Conservation (phyloP, 1,140 invertebrate genomes). For the Cyrtorhinus lividipennis region DNA sequence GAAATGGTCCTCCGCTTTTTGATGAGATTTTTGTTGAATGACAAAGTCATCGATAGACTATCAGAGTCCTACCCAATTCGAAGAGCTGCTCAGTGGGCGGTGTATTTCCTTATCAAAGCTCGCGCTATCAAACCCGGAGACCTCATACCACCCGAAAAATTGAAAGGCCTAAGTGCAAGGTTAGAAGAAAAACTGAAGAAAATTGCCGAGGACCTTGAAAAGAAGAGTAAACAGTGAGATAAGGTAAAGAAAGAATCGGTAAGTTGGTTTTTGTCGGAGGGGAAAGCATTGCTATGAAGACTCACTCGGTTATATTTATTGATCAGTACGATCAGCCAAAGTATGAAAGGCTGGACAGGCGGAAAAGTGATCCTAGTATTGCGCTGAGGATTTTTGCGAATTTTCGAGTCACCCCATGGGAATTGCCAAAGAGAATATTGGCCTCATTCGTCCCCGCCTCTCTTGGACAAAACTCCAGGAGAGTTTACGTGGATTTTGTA, state of each 20-base stretch:
- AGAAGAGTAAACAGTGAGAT: slow-evolving; percentile 25
- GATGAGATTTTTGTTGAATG: slow-evolving; percentile 55
- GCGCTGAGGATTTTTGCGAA: slow-evolving; percentile 4
- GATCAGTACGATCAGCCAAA: slow-evolving; percentile 18
- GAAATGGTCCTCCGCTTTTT: slow-evolving; percentile 41
- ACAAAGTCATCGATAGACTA: slow-evolving; percentile 55
- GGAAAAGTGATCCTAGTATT: not conserved
- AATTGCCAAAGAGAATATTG: slow-evolving; percentile 30
- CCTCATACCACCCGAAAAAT: slow-evolving; percentile 33
- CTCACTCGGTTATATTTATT: slow-evolving; percentile 26
- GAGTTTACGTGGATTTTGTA: slow-evolving; percentile 32
- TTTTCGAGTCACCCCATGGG: slow-evolving; percentile 26
- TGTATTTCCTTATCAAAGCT: slow-evolving; percentile 28
- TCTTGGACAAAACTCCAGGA: slow-evolving; percentile 26
- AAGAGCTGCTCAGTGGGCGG: slow-evolving; percentile 40
- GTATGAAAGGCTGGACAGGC: slow-evolving; percentile 19
- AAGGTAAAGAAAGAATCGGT: slow-evolving; percentile 14
- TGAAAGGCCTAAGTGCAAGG: slow-evolving; percentile 36
- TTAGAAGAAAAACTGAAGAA: slow-evolving; percentile 27
- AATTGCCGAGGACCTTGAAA: slow-evolving; percentile 27
- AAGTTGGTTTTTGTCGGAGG: slow-evolving; percentile 18
- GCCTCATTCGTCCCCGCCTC: slow-evolving; percentile 31
- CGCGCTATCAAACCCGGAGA: slow-evolving; percentile 36
- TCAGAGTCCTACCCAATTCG: slow-evolving; percentile 67
- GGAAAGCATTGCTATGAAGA: slow-evolving; percentile 25